These are phyloP conservation scores for Cataglyphis cursor DNA, from an alignment of 2,888 invertebrate species.

Conservation along the genomic window DNA sequence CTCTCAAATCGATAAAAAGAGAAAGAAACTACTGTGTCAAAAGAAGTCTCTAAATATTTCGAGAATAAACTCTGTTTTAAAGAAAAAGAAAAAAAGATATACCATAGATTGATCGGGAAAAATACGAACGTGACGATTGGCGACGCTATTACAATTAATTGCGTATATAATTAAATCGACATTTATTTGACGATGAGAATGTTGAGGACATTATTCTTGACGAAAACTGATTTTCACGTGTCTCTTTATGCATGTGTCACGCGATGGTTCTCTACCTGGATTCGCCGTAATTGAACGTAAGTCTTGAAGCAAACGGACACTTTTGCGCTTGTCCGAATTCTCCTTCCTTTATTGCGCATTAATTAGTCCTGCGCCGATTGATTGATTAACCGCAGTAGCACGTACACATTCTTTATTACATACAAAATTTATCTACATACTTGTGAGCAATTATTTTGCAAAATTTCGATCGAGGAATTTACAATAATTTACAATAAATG, in stretches of 20 bases:
- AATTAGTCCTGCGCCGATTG: conserved; percentile 47
- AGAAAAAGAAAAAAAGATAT: background rate
- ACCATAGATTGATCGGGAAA: background rate
- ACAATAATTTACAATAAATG: background rate
- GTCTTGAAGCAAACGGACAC: conserved; percentile 65
- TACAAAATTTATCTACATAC: background rate
- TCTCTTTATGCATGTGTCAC: conserved; percentile 65
- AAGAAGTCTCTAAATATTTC: background rate
- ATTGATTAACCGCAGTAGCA: conserved; percentile 46
- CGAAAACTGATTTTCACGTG: conserved; percentile 56
- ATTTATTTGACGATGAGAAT: conserved; percentile 24
- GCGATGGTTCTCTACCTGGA: conserved; percentile 78
- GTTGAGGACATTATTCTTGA: conserved; percentile 21
- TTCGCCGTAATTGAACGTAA: conserved; percentile 80
- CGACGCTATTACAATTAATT: conserved; percentile 34
- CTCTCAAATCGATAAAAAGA: no score
- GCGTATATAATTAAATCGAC: background rate
- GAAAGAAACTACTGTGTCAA: no score
- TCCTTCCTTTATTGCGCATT: conserved; percentile 18
- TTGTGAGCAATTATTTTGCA: background rate
- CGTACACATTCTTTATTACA: conserved; percentile 8
- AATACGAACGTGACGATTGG: conserved; percentile 30
- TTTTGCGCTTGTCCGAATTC: conserved; percentile 48
- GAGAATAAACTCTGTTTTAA: background rate
- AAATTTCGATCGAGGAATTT: background rate